Base-by-base conservation (phyloP, 2,797 vertebrate species). In the Paramormyrops hopkinsi region DNA sequence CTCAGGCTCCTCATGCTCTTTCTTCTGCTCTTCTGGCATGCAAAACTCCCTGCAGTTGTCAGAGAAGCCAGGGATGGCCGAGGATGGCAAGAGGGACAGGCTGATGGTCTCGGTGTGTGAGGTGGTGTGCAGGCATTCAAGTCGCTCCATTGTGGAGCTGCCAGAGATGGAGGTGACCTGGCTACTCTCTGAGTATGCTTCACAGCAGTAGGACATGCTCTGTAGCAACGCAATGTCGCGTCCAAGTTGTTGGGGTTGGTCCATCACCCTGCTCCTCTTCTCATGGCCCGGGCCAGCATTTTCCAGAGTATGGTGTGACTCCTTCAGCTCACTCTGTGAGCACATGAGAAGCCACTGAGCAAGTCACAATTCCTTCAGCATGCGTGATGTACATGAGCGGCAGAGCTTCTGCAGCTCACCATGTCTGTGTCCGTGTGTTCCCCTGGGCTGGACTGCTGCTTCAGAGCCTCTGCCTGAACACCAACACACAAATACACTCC, bases 221-320 rank as follows among this genome's bases (percentile, higher is more conserved):
- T 92, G 91, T 12, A 44, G 73, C 33, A 41, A 79, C 0, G 90
- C 86, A 44, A 89, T 37, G 19, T 88, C 89, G 0, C 88, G 86
- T 84, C 89, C 86, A 48, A 2, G 65, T 62, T 89, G 84, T 88
- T 92, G 90, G 51, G 76, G 91, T 86, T 69, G 73, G 88, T 6
- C 92, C 92, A 76, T 91, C 56, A 91, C 94, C 91, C 91, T 90
- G 62, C 86, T 92, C 89, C 88, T 92, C 82, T 94, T 94, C 88
- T 92, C 93, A 91, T 94, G 91, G 90, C 93, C 91, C 69, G 92
- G 90, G 0, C 91, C 41, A 19, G 90, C 93, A 86, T 95, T 92
- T 88, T 96, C 95, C 2, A 95, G 95, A 87, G 95, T 95, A 91
- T 96, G 95, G 87, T 95, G 94, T 8, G 93, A 95, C 90, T 96